Conservation (phyloP, 2,797 vertebrate genomes). For the Tiaroga cobitis region DNA sequence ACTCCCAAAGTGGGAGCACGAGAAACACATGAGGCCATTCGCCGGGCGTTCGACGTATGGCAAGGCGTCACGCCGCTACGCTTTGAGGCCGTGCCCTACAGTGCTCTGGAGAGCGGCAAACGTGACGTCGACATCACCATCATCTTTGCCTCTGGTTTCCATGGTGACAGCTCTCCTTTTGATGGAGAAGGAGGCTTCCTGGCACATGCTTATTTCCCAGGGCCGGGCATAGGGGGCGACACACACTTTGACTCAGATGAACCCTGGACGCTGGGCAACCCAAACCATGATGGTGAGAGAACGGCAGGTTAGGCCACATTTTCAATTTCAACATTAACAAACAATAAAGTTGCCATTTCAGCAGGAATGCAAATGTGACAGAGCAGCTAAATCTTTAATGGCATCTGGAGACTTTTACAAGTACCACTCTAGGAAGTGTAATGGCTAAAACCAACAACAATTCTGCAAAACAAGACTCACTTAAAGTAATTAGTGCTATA, state of each 20-base stretch:
- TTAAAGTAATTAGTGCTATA: slow-evolving; percentile 20
- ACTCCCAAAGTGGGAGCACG: slow-evolving; percentile 97
- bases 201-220: slow-evolving; percentile 97
- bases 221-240: slow-evolving; percentile 97
- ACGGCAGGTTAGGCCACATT: slow-evolving; percentile 55
- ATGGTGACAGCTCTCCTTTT: slow-evolving; percentile 98
- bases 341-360: background rate
- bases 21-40: slow-evolving; percentile 96
- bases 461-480: background rate
- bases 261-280: slow-evolving; percentile 97
- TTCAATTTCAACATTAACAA: slow-evolving; percentile 29
- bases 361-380: slow-evolving; percentile 2
- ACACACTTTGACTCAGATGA: slow-evolving; percentile 99
- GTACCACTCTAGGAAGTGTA: background rate
- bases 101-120: slow-evolving; percentile 92
- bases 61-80: slow-evolving; percentile 97
- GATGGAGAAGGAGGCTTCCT: slow-evolving; percentile 98
- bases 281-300: slow-evolving; percentile 92
- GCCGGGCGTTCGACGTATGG: slow-evolving; percentile 98
- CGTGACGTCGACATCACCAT: slow-evolving; percentile 98
- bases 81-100: slow-evolving; percentile 96
- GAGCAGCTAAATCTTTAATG: background rate
- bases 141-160: slow-evolving; percentile 98
- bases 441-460: slow-evolving; percentile 19
- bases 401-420: background rate